Base-by-base conservation (phyloP, 2,113 vertebrate species). In the Phylloscopus trochiloides region DNA sequence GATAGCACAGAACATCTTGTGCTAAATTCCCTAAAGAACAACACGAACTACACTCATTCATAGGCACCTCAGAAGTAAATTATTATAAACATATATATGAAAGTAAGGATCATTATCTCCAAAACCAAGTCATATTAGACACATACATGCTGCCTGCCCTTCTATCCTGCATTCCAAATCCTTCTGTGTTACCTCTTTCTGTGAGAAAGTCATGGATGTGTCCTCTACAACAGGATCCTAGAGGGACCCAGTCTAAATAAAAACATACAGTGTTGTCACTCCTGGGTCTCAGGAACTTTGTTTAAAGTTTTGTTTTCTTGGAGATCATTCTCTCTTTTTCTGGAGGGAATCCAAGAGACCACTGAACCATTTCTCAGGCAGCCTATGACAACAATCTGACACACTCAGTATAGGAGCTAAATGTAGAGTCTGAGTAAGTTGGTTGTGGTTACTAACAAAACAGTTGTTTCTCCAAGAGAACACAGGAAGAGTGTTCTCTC, bases 291-390 rank as follows among this genome's bases (percentile, higher is more conserved):
- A 59, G 87, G 92, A 97, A 95, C 93, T 91, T 67, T 96, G 96
- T 96, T 97, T 96, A 84, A n/a, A 12, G 34, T 50, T 77, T 57
- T 92, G 91, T 97, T 97, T 97, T 96, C 97, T 61, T 97, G 77
- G 95, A 96, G 78, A 98, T 70, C 32, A 52, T 91, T 88, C 66
- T 85, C 38, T 73, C 38, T 55, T 52, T 51, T 70, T 86, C 90
- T 90, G 71, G 82, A 95, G 16, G 25, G 31, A 93, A 66, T 55
- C 79, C 86, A 96, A 48, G 63, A 52, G 67, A 83, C 67, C 59
- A 90, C 63, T 58, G 77, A 82, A 79, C 51, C 3, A 0, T 43
- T 62, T 73, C 75, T 90, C 82, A 90, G 66, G 71, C 82, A 38
- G 78, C 55, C 51, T 63, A 38, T 34, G 90, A 76, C 82, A 92